Base-by-base conservation (phyloP, 2,888 invertebrate genomes). In the Melanchra persicariae region DNA sequence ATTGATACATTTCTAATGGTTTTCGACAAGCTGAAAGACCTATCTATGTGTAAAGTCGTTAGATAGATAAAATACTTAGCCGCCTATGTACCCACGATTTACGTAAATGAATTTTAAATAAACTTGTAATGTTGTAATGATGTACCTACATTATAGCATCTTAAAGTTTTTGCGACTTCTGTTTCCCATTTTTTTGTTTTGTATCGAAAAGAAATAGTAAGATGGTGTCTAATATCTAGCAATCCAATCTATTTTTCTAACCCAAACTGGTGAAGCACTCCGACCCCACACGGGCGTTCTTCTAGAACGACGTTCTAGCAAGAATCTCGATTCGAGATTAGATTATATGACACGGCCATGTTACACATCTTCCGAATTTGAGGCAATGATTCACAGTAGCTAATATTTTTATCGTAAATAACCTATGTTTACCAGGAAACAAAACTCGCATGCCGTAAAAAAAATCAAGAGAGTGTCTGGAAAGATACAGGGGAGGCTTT, bases 391-490 rank as follows among this genome's bases (percentile, higher is more conserved):
- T 34, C 5, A 40, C 9, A 4, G 0, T 40, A 9, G 15, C 4
- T 15, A 40, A 40, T 40, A 0, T 40, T 40, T 40, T 40, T 40
- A 15, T 37, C 40, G 15, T 40, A 40, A 40, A 40, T 40, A 5
- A 40, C 40, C n/a, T 9, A 47, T 10, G 10, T n/a, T n/a, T 34
- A 34, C 34, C 7, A 34, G 34, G 34, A n/a, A 71, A 26, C 8
- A 37, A 71, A 61, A 37, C 52, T 54, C 37, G 43, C 52, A 72
- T 61, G 52, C 43, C 22, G 40, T 57, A 64, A 52, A 77, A 61
- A 30, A 30, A 6, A 6, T 30, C 6, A 30, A 30, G 6, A 30
- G 30, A 30, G 30, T 30, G 6, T 30, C 30, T 30, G 30, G 30
- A 30, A 30, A 30, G 30, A 30, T 6, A 30, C 30, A 30, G 2